Conservation (phyloP, 2,888 invertebrate species). For the Heliconius ethilla region DNA sequence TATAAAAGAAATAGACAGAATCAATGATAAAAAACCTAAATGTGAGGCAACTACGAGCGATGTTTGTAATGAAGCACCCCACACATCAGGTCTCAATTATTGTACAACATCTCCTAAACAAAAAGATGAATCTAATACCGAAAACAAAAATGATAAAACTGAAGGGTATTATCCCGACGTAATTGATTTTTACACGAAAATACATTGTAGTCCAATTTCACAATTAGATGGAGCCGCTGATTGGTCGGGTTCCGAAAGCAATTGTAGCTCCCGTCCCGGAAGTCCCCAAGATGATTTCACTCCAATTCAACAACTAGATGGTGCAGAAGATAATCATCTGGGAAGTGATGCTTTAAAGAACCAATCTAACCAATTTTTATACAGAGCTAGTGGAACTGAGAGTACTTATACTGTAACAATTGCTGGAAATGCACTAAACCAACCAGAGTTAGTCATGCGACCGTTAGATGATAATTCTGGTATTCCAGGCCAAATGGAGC, state of each 20-base stretch:
- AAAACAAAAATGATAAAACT: conserved; percentile 66
- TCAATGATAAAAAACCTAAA: conserved; percentile 67
- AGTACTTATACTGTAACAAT: conserved; percentile 78
- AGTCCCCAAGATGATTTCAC: conserved; percentile 74
- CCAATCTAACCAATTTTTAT: conserved; percentile 72
- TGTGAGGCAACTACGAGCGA: conserved; percentile 57
- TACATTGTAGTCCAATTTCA: conserved; percentile 83
- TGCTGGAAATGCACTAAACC: conserved; percentile 76
- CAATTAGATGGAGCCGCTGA: conserved; percentile 87
- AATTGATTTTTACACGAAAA: conserved; percentile 80
- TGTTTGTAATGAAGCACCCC: conserved; percentile 69
- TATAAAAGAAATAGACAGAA: conserved; percentile 65
- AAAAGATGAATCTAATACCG: conserved; percentile 63
- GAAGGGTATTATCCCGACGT: conserved; percentile 76
- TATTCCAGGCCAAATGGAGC: conserved; percentile 80
- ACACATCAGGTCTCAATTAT: conserved; percentile 75
- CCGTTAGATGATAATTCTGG: conserved; percentile 69
- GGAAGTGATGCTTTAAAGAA: conserved; percentile 65
- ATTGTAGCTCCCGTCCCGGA: conserved; percentile 73
- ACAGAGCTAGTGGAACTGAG: conserved; percentile 76
- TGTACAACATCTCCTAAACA: conserved; percentile 68
- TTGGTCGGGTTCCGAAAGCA: conserved; percentile 82
- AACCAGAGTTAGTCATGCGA: conserved; percentile 74
- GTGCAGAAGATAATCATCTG: conserved; percentile 84
- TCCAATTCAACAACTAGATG: conserved; percentile 85